Evolutionary conservation across 2,797 vertebrate species (phyloP).

Genomic region (Muscicapa comitata): DNA sequence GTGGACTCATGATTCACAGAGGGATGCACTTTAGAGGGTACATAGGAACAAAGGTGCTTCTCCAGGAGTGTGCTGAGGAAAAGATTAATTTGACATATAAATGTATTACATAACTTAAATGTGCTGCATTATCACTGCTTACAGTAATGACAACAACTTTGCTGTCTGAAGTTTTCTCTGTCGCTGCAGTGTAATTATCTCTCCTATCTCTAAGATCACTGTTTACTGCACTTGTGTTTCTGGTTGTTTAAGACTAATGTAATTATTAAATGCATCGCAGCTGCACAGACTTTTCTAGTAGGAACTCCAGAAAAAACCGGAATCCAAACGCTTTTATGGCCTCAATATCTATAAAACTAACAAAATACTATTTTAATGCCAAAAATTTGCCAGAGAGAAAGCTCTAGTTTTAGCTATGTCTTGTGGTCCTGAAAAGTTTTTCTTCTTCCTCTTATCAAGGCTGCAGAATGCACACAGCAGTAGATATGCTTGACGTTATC

Average conservation of each 20-base stretch:
- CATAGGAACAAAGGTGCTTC: background rate
- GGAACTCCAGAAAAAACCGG: background rate
- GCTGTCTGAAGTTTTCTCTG: background rate
- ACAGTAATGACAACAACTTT: background rate
- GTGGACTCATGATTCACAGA: background rate
- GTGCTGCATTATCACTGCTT: background rate
- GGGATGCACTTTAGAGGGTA: background rate
- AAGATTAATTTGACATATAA: constrained; percentile 25
- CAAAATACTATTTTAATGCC: constrained; percentile 17
- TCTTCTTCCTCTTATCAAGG: constrained; percentile 45
- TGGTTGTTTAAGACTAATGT: background rate
- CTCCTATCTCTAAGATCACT: background rate
- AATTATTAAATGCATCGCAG: background rate
- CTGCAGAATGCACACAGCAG: constrained; percentile 31
- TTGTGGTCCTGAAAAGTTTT: constrained; percentile 52
- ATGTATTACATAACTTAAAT: constrained; percentile 6
- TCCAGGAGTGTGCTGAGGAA: background rate
- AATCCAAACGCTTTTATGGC: background rate
- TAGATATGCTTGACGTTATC: constrained; percentile 39
- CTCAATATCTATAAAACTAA: background rate
- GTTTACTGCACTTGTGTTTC: background rate
- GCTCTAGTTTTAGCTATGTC: constrained; percentile 7
- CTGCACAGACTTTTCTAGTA: background rate
- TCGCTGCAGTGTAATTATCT: constrained; percentile 3
- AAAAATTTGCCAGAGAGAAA: constrained; percentile 8